Conservation (phyloP, 1,140 invertebrate species). For the Prorops nasuta region DNA sequence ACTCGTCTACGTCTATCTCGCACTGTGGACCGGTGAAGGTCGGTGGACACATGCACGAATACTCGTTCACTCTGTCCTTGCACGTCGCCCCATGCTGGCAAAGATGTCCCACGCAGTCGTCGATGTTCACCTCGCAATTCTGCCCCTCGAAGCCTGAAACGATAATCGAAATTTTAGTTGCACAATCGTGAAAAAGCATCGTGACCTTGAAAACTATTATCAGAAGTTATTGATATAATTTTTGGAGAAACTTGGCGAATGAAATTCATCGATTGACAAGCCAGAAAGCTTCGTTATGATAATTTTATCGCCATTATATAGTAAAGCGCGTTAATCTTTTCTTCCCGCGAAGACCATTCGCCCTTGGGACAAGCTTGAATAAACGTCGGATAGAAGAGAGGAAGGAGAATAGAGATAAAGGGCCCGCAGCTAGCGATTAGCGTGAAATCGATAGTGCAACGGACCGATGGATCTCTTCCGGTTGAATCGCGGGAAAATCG, state of each 20-base stretch:
- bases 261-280: no score
- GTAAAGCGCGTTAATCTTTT: no score
- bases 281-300: no score
- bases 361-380: no score
- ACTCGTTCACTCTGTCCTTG: conserved; percentile 82
- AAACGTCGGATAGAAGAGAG: no score
- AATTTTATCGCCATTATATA: no score
- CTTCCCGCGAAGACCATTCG: no score
- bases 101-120: conserved; percentile 85
- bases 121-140: conserved; percentile 87
- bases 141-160: conserved; percentile 78
- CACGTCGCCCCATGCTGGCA: conserved; percentile 91
- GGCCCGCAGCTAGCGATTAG: conserved; percentile 15
- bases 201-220: no score
- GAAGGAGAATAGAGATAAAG: no score
- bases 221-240: no score
- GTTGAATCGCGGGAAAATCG: conserved; percentile 1
- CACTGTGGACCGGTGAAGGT: conserved; percentile 85
- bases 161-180: conserved; percentile 24
- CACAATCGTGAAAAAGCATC: neutral
- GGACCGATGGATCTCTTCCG: conserved; percentile 14
- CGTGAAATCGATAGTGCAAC: conserved; percentile 25
- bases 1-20: conserved; percentile 79
- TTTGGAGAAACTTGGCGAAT: no score
- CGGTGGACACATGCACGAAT: conserved; percentile 84